Base-by-base conservation (phyloP, 2,888 invertebrate genomes). In the Ormyrus thymus region DNA sequence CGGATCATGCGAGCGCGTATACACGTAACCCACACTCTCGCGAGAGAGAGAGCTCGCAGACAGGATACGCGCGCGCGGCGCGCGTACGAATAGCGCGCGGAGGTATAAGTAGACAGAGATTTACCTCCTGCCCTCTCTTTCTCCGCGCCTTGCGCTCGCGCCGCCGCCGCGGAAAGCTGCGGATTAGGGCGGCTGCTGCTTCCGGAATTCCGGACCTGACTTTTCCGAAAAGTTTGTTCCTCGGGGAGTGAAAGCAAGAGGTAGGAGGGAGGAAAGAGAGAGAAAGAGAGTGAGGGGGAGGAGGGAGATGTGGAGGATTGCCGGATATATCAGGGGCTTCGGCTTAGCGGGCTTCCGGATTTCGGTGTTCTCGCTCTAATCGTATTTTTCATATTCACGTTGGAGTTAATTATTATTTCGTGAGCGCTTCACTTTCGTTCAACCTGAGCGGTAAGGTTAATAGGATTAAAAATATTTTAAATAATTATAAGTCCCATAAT, bases 201-300 rank as follows among this genome's bases (percentile, higher is more conserved):
- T 70, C 65, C 74, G 79, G 69, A 78, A 80, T 81, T 81, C 74
- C 78, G 66, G 70, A 58, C 56, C 69, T 73, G 81, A 83, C 76
- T 83, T 83, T 83, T 83, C 76, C 73, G 72, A 69, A 83, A 84
- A 84, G 82, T 83, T 83, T 70, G 78, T 79, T 78, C 82, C 81
- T 76, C 56, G 78, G 73, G 66, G 29, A 29, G 29, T 29, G 29
- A 29, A 68, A 64, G 9, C 51, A 74, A 55, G 69, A 58, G 76
- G 72, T 56, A 72, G 61, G 72, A 53, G 56, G 58, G 76, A 74
- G 79, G 61, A 59, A 71, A 64, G 72, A 68, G 79, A 68, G 68
- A 50, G 58, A 59, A 66, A n/a, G 79, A 68, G 68, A 50, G 58
- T 56, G 62, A n/a, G 69, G 73, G 75, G 62, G 62, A 78, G 53